phyloP scores from a whole-genome alignment of 1,140 invertebrate genomes.

The Dermatophagoides farinae region DNA sequence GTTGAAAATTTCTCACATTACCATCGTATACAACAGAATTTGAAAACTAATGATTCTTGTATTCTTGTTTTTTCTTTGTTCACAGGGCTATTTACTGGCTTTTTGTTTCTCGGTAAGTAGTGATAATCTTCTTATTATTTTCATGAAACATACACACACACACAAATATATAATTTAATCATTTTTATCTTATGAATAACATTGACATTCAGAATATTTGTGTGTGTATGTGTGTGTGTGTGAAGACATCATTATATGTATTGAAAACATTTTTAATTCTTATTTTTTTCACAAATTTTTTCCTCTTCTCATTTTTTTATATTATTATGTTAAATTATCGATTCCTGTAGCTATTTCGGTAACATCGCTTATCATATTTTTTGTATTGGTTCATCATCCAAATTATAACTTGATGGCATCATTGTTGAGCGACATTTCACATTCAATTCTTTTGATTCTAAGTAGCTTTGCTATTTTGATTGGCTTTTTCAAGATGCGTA shows the following conservation, averaged over 20 bases:
- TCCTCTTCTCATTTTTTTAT: no score
- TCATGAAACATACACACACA: not conserved
- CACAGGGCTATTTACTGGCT: constrained; percentile 6
- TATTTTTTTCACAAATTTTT: not conserved
- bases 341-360: constrained; percentile 52
- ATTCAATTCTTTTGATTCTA: constrained; percentile 62
- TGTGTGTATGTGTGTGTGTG: not conserved
- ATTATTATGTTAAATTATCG: no score
- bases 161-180: not conserved
- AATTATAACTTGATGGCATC: constrained; percentile 40
- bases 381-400: constrained; percentile 52
- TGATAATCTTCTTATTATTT: not conserved
- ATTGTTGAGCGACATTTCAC: constrained; percentile 69
- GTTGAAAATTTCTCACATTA: no score
- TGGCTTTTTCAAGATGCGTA: constrained; percentile 60
- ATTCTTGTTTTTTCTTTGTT: not conserved
- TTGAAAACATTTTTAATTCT: not conserved
- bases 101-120: constrained; percentile 8
- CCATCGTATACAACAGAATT: no score
- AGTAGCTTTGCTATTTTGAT: constrained; percentile 70
- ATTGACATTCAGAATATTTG: not conserved
- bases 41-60: not conserved
- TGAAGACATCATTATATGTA: not conserved
- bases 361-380: constrained; percentile 81
- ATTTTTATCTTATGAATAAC: not conserved